Evolutionary conservation across 2,113 vertebrate species (phyloP), one percentile per base, ranked within the genome.

Genomic region (Sinocyclocheilus anshuiensis): DNA sequence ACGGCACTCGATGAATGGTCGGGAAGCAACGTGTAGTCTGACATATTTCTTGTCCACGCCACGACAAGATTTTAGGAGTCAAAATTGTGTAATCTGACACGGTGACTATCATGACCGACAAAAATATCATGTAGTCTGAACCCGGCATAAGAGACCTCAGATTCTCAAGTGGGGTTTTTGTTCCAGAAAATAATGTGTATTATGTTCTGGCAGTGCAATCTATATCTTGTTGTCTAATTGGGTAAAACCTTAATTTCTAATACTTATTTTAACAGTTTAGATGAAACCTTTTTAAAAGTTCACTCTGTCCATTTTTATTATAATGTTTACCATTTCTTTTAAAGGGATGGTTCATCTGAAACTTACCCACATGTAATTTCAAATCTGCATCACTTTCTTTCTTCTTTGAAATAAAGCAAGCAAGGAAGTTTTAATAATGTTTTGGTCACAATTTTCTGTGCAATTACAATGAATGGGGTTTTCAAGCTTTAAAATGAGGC

Each of bases 151-250:
- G 61, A 87, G 84, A 84, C n/a, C 15, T 77, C 71, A 67, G 63
- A 72, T 77, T 86, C 55, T 88, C 80, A 59, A 24, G 42, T 77
- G 82, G 39, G 55, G 36, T 2, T 63, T 55, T 82, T 83, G 81
- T 78, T 8, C 55, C 55, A 83, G 63, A 67, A 53, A 84, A 84
- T 50, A 24, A 24, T 55, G 80, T 77, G 53, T 84, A 24, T 87
- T 69, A 63, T 88, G 8, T 53, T 26, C 42, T 18, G 12, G 9
- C 0, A 4, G n/a, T 26, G 39, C 13, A 5, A 15, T 69, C 1
- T 45, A 22, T 82, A 24, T 50, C 18, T 69, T 45, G 10, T 6
- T 50, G 8, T 82, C 6, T 82, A 67, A 18, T 18, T 33, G 20
- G 15, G 22, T 61, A 16, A 74, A 45, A 45, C 50, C 55, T 4